Conservation (phyloP, 2,888 invertebrate genomes). For the Silvanus unidentatus region DNA sequence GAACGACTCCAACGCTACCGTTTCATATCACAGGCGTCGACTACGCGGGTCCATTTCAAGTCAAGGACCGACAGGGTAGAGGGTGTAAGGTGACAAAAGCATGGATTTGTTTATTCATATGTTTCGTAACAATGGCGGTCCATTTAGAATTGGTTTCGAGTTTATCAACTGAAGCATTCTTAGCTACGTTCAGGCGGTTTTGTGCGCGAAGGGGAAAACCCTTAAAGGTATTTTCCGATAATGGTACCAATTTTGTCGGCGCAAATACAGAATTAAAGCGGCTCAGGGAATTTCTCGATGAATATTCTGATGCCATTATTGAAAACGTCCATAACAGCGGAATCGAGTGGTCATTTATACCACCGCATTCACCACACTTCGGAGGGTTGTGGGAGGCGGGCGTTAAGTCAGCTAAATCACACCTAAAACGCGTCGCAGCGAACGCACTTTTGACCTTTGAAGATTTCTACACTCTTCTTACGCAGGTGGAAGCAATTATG, state of each 20-base stretch:
- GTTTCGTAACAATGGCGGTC: constrained; percentile 20
- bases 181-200: constrained; percentile 16
- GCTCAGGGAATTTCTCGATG: constrained; percentile 9
- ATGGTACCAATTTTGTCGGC: constrained; percentile 18
- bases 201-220: constrained; percentile 17
- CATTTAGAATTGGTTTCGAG: constrained; percentile 22
- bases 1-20: constrained; percentile 13
- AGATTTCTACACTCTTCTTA: constrained; percentile 25
- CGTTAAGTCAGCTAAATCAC: constrained; percentile 27
- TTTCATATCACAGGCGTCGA: constrained; percentile 20
- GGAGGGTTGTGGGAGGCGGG: constrained; percentile 13
- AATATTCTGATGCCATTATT: too few species aligned
- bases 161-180: constrained; percentile 18
- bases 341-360: constrained; percentile 11
- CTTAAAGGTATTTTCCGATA: constrained; percentile 13
- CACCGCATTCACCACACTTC: constrained; percentile 26
- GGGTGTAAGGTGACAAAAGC: constrained; percentile 14
- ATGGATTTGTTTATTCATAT: constrained; percentile 22
- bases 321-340: background rate
- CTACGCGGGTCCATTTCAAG: constrained; percentile 20
- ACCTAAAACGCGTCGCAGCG: constrained; percentile 22
- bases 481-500: constrained; percentile 26
- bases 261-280: constrained; percentile 11
- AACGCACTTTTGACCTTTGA: constrained; percentile 22
- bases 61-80: constrained; percentile 14